Evolutionary conservation across 92 coral and sea anemone genomes (phyloP), one percentile per base, ranked within the genome.

Genomic region (Porites rus): DNA sequence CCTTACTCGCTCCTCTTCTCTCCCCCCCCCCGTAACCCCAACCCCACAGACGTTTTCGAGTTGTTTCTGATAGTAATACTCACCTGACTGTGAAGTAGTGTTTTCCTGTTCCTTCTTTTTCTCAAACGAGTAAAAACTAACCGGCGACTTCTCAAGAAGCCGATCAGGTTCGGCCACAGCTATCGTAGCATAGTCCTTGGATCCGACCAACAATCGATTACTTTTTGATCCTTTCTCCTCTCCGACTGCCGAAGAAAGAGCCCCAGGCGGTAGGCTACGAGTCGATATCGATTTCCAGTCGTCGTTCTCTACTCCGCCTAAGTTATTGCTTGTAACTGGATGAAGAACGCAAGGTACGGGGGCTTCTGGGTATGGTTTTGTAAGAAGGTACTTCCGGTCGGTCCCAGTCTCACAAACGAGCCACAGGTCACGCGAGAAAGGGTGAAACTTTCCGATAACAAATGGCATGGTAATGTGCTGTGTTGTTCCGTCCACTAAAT

Each of bases 401-500:
- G 97, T 93, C 65, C 96, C 99, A 88, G 98, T 95, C 98, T 97
- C 98, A 62, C 94, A 88, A 51, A 97, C 73, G 22, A 97, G 91
- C 99, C 99, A 97, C 31, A 97, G 88, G 69, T 88, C 95, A 81
- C 98, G 98, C 64, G 99, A 93, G 83, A 97, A 90, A 14, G 96
- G 93, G 78, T 95, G 97, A 78, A 95, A 87, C 85, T 93, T 92
- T 16, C 96, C 98, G 95, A 97, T 92, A 76, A 95, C 90, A 87
- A 97, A 97, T n/a, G 99, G 98, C 86, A 97, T 82, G n/a, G 99
- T 95, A 21, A 97, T 92, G 10, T 96, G 94, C 64, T 93, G 94
- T 2, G 93, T 89, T 72, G 90, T 86, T 24, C 88, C 88, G 18
- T 87, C 88, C 11, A 74, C 93, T 73, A 95, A 24, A 60, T 95